Percentiles rank a stretch among this genome's conserved stretches.
phyloP scores from a whole-genome alignment of 2,888 invertebrate genomes.

The Theodoxus fluviatilis region DNA sequence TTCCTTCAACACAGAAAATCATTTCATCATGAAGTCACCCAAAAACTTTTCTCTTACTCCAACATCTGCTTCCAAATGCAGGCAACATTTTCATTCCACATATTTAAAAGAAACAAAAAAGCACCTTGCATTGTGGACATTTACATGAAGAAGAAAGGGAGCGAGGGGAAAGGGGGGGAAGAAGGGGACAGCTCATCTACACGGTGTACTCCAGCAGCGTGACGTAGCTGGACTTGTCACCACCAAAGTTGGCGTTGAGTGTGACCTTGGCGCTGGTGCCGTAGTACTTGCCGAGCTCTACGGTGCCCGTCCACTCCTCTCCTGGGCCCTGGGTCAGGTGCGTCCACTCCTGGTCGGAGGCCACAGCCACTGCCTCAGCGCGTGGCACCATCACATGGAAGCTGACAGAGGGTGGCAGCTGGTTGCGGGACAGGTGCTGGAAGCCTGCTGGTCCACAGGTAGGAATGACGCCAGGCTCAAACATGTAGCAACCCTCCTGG shows the following conservation, averaged over 20 bases:
- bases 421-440: too few species aligned
- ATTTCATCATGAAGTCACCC: too few species aligned
- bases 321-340: conserved; percentile 52
- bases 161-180: background rate
- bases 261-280: conserved; percentile 55
- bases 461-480: conserved; percentile 54
- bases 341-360: conserved; percentile 63
- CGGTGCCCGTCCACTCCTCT: conserved; percentile 58
- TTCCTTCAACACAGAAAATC: too few species aligned
- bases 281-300: conserved; percentile 51
- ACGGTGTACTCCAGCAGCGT: conserved; percentile 61
- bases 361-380: conserved; percentile 63
- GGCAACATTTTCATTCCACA: too few species aligned
- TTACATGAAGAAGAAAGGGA: background rate
- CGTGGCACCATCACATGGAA: conserved; percentile 59
- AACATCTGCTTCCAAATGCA: background rate
- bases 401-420: conserved; percentile 38
- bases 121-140: background rate
- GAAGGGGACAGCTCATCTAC: conserved; percentile 27
- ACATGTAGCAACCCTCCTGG: conserved; percentile 65
- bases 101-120: background rate
- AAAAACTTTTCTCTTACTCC: background rate
- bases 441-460: conserved; percentile 36
- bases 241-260: conserved; percentile 63
- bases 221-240: conserved; percentile 61